A percentile compares a stretch with the other conserved stretches of the same genome.
Evolutionary conservation across 2,113 vertebrate genomes (phyloP).

Genomic region (Tachycineta bicolor): DNA sequence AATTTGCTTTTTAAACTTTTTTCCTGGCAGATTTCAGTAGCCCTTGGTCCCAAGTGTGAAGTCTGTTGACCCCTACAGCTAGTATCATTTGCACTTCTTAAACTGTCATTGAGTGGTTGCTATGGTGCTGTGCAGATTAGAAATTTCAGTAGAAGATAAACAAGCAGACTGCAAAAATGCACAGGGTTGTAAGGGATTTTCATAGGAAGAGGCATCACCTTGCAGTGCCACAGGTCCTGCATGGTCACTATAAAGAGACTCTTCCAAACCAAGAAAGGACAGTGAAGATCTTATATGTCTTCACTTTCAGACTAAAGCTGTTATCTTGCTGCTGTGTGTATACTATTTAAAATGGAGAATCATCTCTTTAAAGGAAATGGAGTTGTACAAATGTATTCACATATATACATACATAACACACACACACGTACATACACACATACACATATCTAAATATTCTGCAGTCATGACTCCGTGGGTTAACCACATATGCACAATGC

Average conservation of each 20-base stretch:
- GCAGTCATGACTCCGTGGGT: neutral
- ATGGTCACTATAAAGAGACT: neutral
- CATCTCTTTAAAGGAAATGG: neutral
- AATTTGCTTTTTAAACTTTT: neutral
- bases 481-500: neutral
- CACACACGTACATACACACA: rapidly evolving
- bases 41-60: neutral
- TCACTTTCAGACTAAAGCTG: neutral
- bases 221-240: neutral
- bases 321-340: neutral
- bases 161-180: neutral
- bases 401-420: rapidly evolving
- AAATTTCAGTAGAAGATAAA: neutral
- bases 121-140: neutral
- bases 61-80: neutral
- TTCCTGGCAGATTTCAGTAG: neutral
- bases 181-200: neutral
- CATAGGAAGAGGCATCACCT: neutral
- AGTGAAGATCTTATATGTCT: neutral
- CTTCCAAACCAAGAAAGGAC: neutral
- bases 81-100: neutral
- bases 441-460: neutral
- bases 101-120: neutral
- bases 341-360: neutral
- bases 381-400: neutral